Conservation (phyloP, 2,797 vertebrate genomes). For the Poeciliopsis paucimaculata region DNA sequence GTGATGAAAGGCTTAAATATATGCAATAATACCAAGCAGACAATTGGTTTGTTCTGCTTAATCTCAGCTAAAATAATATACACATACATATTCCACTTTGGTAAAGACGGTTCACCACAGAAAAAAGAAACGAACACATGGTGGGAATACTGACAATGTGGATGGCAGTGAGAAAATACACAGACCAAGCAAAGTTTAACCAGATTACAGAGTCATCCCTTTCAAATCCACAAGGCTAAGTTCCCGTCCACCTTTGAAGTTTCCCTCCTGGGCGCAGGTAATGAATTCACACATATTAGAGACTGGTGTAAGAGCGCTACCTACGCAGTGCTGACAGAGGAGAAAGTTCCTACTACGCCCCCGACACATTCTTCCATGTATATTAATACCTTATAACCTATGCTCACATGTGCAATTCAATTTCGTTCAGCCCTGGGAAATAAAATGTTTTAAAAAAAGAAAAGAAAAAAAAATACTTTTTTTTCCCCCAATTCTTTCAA, state of each 20-base stretch:
- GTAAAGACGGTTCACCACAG: conserved; percentile 23
- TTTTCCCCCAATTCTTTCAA: conserved; percentile 17
- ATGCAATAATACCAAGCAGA: conserved; percentile 55
- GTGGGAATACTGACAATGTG: conserved; percentile 38
- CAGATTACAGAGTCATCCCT: conserved; percentile 81
- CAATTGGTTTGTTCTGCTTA: conserved; percentile 42
- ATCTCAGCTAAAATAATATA: conserved; percentile 32
- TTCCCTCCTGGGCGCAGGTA: conserved; percentile 54
- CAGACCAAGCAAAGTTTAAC: conserved; percentile 80
- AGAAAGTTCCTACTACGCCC: conserved; percentile 56
- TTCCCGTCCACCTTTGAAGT: conserved; percentile 74
- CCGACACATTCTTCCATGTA: conserved; percentile 31
- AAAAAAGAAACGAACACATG: conserved; percentile 14
- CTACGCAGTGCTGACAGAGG: conserved; percentile 76
- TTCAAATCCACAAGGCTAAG: conserved; percentile 75
- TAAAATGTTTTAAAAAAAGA: conserved; percentile 22
- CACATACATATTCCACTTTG: conserved; percentile 35
- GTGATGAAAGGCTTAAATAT: conserved; percentile 43
- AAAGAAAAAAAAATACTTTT: background rate
- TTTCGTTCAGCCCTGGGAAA: conserved; percentile 51
- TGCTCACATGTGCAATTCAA: conserved; percentile 53
- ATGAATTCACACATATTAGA: conserved; percentile 71
- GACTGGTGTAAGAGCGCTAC: conserved; percentile 46
- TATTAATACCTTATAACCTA: conserved; percentile 69
- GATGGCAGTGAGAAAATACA: conserved; percentile 65